phyloP scores from a whole-genome alignment of 1,140 invertebrate genomes.

The Cherax quadricarinatus region DNA sequence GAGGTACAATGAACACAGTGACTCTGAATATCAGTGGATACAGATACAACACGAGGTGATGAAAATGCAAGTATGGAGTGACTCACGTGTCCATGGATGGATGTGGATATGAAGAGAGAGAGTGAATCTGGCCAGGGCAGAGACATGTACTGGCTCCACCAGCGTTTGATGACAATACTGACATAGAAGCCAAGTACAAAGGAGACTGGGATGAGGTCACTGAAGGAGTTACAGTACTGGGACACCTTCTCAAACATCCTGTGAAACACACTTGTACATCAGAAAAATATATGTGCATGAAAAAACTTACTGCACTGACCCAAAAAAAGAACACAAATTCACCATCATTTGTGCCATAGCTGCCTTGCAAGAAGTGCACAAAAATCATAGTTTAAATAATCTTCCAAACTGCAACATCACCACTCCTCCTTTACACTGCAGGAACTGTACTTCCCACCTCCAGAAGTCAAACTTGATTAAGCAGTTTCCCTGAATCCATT shows the following conservation, averaged over 20 bases:
- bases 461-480: too few species aligned
- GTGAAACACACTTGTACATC: conserved; percentile 65
- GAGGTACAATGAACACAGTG: too few species aligned
- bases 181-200: conserved; percentile 97
- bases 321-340: too few species aligned
- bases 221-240: conserved; percentile 87
- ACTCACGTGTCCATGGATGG: conserved; percentile 92
- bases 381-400: too few species aligned
- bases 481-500: too few species aligned
- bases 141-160: conserved; percentile 95
- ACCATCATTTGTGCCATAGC: too few species aligned
- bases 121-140: conserved; percentile 94
- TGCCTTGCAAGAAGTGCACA: too few species aligned
- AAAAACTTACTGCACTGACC: too few species aligned
- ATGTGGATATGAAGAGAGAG: conserved; percentile 92
- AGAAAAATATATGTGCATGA: too few species aligned
- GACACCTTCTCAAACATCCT: conserved; percentile 87
- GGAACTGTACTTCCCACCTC: too few species aligned
- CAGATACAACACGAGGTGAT: not conserved
- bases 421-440: too few species aligned
- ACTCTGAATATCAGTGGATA: not conserved
- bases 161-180: conserved; percentile 91
- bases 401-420: too few species aligned
- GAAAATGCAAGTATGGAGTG: not conserved
- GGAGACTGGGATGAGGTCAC: conserved; percentile 89